Evolutionary conservation across 2,888 invertebrate genomes (phyloP), one percentile per base, ranked within the genome.

Genomic region (Drosophila tripunctata): DNA sequence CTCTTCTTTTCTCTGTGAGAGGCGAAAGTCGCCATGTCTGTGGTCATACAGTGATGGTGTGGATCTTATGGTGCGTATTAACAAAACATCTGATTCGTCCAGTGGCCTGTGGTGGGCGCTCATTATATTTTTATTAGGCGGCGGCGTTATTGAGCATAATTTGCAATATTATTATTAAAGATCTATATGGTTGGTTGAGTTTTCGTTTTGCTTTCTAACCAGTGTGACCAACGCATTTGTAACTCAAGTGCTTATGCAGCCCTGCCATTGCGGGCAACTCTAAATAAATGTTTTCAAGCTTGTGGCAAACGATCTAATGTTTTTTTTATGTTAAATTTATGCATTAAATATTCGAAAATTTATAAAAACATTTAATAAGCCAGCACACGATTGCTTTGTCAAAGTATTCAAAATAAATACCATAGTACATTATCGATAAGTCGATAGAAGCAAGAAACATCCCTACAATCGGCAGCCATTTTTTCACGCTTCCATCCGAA

Each of bases 31-130:
- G 1, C 88, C 81, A 72, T 89, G 86, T 47, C 89, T 84, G n/a
- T 89, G 86, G 57, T 92, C 89, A 47, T 91, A 92, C 1, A 92
- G 65, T 7, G 89, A 80, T 2, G 91, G 90, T 6, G 89, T 88
- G 2, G 75, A 73, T 51, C 89, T 88, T 24, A 91, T 89, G 1
- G 85, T 84, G 4, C 87, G 85, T 57, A 91, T 90, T 48, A 91
- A 62, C 33, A 81, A 62, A 12, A 90, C 70, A 52, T 90, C 90
- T 4, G 89, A 75, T 14, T 87, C 87, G 27, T 89, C 89, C 22
- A 89, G 67, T 17, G 89, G 81, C 40, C 89, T 78, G 51, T 88
- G 89, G 33, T 85, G 79, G 33, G 87, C 77, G 52, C 87, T 87
- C 89, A 89, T 88, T 52, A 3, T 62, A n/a, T 15, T 33, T 45